These are phyloP conservation scores for Rhinophrynus dorsalis DNA, from an alignment of 2,797 vertebrate genomes.

Conservation along the genomic window DNA sequence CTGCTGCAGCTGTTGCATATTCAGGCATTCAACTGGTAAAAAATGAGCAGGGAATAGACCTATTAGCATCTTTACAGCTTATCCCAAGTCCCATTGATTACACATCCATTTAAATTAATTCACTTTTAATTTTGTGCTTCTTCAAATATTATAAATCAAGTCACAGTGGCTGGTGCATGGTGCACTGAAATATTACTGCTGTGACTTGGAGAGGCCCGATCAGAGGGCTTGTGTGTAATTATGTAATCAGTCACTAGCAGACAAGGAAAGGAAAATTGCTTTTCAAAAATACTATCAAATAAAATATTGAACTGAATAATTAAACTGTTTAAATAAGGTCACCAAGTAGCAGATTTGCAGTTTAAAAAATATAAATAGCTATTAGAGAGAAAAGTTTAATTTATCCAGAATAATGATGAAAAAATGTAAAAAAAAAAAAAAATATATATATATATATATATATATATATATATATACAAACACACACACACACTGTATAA, in stretches of 20 bases:
- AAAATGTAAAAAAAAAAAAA: too few species aligned
- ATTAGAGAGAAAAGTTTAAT: background rate
- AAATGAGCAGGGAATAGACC: slow-evolving; percentile 50
- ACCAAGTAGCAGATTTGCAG: slow-evolving; percentile 20
- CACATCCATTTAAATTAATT: slow-evolving; percentile 70
- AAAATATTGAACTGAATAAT: slow-evolving; percentile 62
- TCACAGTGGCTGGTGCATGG: slow-evolving; percentile 49
- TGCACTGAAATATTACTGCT: slow-evolving; percentile 57
- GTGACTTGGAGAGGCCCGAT: slow-evolving; percentile 44
- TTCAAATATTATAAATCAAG: slow-evolving; percentile 70
- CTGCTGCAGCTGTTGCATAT: slow-evolving; percentile 48
- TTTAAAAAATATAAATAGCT: background rate
- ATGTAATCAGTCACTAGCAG: slow-evolving; percentile 62
- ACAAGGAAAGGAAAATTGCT: slow-evolving; percentile 60
- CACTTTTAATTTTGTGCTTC: slow-evolving; percentile 72
- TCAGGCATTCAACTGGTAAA: slow-evolving; percentile 55
- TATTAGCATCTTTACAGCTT: slow-evolving; percentile 61
- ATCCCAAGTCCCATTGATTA: slow-evolving; percentile 58
- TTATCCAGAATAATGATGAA: too few species aligned
- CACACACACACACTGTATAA: too few species aligned
- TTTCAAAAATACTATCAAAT: slow-evolving; percentile 53
- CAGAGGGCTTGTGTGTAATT: slow-evolving; percentile 53
- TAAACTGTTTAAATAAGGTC: slow-evolving; percentile 52
- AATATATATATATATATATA: too few species aligned
- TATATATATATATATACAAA: too few species aligned